These are phyloP conservation scores for Torymus auratus DNA, from an alignment of 2,888 invertebrate species.

Conservation along the genomic window DNA sequence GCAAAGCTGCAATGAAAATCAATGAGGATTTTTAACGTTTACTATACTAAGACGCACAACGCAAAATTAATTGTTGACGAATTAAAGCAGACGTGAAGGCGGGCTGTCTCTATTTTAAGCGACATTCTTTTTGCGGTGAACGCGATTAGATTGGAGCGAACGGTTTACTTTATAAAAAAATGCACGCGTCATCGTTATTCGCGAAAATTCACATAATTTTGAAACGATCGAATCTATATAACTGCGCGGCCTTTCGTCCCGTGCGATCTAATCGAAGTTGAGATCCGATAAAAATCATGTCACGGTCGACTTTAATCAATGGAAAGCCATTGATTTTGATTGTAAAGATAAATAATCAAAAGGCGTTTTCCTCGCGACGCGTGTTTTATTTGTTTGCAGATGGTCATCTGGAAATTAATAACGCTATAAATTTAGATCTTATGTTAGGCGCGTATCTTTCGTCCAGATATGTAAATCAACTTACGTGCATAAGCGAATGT, in stretches of 20 bases:
- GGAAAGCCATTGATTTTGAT: constrained; percentile 10
- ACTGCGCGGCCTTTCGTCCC: constrained; percentile 5
- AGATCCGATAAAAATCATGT: constrained; percentile 29
- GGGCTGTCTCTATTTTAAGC: too few species aligned
- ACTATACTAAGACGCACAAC: too few species aligned
- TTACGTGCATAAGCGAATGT: too few species aligned
- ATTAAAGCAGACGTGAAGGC: too few species aligned
- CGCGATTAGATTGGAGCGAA: too few species aligned
- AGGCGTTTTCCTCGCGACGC: constrained; percentile 1
- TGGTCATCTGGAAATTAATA: constrained; percentile 4
- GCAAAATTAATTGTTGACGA: too few species aligned
- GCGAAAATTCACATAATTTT: constrained; percentile 22
- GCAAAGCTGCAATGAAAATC: too few species aligned
- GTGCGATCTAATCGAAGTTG: constrained; percentile 38
- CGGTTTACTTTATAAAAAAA: too few species aligned
- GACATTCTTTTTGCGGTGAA: too few species aligned
- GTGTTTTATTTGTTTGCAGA: constrained; percentile 11
- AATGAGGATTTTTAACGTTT: too few species aligned
- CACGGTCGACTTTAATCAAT: constrained; percentile 38
- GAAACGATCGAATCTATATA: background rate
- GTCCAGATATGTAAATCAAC: too few species aligned
- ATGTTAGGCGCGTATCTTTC: background rate
- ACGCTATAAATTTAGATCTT: background rate
- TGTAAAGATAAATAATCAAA: constrained; percentile 1
- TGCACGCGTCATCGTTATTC: constrained; percentile 5